Evolutionary conservation across 2,888 invertebrate genomes (phyloP), one percentile per base, ranked within the genome.

Genomic region (Gibbula magus): DNA sequence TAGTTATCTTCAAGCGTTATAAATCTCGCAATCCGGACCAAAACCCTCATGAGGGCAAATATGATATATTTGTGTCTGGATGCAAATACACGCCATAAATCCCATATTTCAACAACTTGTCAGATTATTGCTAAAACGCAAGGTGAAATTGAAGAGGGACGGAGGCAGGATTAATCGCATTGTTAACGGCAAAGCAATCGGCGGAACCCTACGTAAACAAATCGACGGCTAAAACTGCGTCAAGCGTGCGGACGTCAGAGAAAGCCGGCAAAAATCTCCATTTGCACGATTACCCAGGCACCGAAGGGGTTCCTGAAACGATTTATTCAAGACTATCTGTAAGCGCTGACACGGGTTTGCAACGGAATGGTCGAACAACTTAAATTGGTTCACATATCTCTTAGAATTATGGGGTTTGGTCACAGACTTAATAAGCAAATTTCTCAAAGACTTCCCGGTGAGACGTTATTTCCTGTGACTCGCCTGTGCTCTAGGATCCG

Each of bases 161-260:
- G 39, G n/a, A 16, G 70, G 39, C 39, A 35, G n/a, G 35, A 70
- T 70, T 39, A 70, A 70, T 70, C 70, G 35, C n/a, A 20, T 16
- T 39, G 70, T 70, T 70, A 70, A 35, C 35, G 29, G 29, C 32
- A 70, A 70, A 39, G 32, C 70, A 70, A 70, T 70, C 70, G 35
- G 16, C 25, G 22, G 39, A 35, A 18, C 20, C 35, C 35, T 70
- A 35, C 70, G 70, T 35, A 32, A 70, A 20, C 35, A 16, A 20
- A 70, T 20, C 39, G 70, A n/a, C 70, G 2, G 29, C 39, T 32
- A 10, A 35, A 70, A 35, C 70, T 32, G 20, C 29, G 67, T 29
- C 70, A 39, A 70, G 70, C 70, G 70, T 35, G 39, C 70, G 70
- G 70, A 70, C 70, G 70, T 70, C 70, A 35, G 70, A 39, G 70